phyloP scores from a whole-genome alignment of 2,797 vertebrate species.

The Megalops cyprinoides region DNA sequence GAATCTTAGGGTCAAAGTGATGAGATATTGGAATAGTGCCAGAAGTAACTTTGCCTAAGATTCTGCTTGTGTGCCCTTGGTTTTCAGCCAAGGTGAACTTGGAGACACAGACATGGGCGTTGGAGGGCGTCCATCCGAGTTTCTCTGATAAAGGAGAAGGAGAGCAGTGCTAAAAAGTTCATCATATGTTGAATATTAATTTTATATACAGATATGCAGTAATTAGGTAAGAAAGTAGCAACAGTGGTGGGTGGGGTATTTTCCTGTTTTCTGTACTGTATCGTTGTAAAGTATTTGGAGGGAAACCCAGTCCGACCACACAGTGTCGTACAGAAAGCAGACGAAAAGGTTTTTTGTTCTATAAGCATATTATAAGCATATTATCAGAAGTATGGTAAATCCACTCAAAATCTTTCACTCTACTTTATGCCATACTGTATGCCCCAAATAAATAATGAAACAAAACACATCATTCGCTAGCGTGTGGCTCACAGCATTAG shows the following conservation, averaged over 20 bases:
- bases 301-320: background rate
- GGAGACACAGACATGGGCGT: too few species aligned
- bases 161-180: too few species aligned
- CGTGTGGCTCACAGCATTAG: background rate
- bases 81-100: too few species aligned
- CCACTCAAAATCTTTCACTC: background rate
- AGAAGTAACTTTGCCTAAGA: too few species aligned
- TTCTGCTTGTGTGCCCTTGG: too few species aligned
- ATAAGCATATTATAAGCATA: background rate
- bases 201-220: too few species aligned
- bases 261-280: background rate
- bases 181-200: too few species aligned
- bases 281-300: too few species aligned
- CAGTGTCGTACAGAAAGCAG: background rate
- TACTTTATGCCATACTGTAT: too few species aligned
- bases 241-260: background rate
- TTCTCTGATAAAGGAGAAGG: too few species aligned
- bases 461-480: background rate
- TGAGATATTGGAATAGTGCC: slow-evolving; percentile 46
- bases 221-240: too few species aligned
- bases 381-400: background rate
- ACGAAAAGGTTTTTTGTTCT: background rate
- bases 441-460: background rate
- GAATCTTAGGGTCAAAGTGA: slow-evolving; percentile 33
- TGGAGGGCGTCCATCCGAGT: too few species aligned